Base-by-base conservation (phyloP, 2,888 invertebrate species). In the Diogma glabrata region DNA sequence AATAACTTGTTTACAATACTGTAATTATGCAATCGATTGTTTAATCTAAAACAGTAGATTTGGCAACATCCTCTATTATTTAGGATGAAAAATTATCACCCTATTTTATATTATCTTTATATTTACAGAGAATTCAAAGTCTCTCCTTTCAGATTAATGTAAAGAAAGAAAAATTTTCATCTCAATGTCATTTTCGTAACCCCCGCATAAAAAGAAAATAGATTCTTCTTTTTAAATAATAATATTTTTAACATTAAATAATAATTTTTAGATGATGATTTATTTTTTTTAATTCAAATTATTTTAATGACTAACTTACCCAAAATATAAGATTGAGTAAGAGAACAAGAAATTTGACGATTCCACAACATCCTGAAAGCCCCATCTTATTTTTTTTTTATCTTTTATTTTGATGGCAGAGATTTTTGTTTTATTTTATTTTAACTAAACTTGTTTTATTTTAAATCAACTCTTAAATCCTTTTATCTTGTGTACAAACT, bases 331-430 rank as follows among this genome's bases (percentile, higher is more conserved):
- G 60, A 60, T 68, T 68, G 59, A 68, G 63, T 57, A 68, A 61
- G 56, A 68, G 65, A 64, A 68, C 64, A 55, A 68, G 60, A 58
- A 66, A 68, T 61, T 68, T 68, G 30, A 68, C 64, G 59, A 67
- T 64, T 51, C 65, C 63, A 63, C 68, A 68, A 60, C 68, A 68
- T 54, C 67, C 67, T 58, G 64, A 65, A 45, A 67, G 62, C 56
- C 67, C 67, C 67, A 67, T 67, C 59, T 65, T 62, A 36, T 36
- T n/a, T n/a, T n/a, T n/a, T n/a, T n/a, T n/a, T n/a, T n/a, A n/a
- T n/a, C n/a, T n/a, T n/a, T n/a, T n/a, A n/a, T n/a, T n/a, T n/a
- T n/a, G n/a, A n/a, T n/a, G n/a, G n/a, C n/a, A n/a, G n/a, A n/a
- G n/a, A n/a, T n/a, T n/a, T 40, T 40, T 20, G 43, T 22, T 22